Conservation (phyloP, 2,888 invertebrate genomes). For the Gandaritis pyraliata region DNA sequence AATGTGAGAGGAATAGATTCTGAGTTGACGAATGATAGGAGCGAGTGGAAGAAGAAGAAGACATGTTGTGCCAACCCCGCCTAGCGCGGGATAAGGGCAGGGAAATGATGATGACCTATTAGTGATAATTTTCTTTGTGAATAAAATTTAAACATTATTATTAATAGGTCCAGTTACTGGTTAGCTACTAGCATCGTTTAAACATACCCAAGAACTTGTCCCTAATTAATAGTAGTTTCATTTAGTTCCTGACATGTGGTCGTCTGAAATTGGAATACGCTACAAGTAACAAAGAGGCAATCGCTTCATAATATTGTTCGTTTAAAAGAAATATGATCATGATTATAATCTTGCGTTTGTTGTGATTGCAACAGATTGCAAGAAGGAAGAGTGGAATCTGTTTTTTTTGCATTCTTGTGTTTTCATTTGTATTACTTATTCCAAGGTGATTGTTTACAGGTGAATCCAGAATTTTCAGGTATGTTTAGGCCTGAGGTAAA, state of each 20-base stretch:
- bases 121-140: no score
- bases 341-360: constrained; percentile 25
- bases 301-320: constrained; percentile 19
- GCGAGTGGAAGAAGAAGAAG: no score
- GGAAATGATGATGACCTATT: no score
- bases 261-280: constrained; percentile 33
- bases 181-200: constrained; percentile 39
- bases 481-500: not conserved
- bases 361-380: constrained; percentile 16
- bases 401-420: constrained; percentile 8
- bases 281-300: constrained; percentile 23
- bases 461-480: constrained; percentile 2
- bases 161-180: not conserved
- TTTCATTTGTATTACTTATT: constrained; percentile 9
- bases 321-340: constrained; percentile 23
- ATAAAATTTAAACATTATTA: no score
- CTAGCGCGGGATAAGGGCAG: no score
- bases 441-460: constrained; percentile 9
- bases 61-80: no score
- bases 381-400: constrained; percentile 5
- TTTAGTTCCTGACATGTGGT: constrained; percentile 44
- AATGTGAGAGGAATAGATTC: no score
- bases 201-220: constrained; percentile 42
- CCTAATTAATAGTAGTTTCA: constrained; percentile 53
- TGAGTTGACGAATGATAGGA: no score